Percentiles rank a stretch among this genome's conserved stretches.
Evolutionary conservation across 2,888 invertebrate species (phyloP).

Genomic region (Ethmia dodecea): DNA sequence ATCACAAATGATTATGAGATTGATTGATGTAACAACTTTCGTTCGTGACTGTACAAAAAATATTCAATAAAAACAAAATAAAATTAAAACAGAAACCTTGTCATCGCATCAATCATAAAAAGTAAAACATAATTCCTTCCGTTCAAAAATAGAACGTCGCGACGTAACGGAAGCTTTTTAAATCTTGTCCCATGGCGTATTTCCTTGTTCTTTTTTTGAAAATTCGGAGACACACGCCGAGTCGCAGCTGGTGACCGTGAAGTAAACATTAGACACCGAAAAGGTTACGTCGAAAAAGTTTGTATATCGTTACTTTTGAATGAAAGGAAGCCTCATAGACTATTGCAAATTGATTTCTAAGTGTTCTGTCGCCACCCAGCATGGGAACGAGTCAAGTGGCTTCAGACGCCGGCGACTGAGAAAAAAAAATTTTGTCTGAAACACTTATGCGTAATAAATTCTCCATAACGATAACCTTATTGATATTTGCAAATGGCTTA

Average conservation of each 20-base stretch:
- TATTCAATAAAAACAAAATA: no score
- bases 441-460: conserved; percentile 56
- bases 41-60: no score
- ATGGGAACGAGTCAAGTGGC: conserved; percentile 60
- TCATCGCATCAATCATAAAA: conserved; percentile 20
- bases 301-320: conserved; percentile 24
- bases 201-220: conserved; percentile 39
- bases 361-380: conserved; percentile 74
- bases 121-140: conserved; percentile 23
- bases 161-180: conserved; percentile 43
- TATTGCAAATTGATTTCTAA: conserved; percentile 67
- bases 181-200: conserved; percentile 26
- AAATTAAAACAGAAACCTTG: conserved; percentile 9
- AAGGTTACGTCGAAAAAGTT: conserved; percentile 34
- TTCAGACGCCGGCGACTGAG: conserved; percentile 40
- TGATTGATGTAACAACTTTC: no score
- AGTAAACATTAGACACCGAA: conserved; percentile 18
- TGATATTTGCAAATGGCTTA: conserved; percentile 8
- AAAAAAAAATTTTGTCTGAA: conserved; percentile 37
- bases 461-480: conserved; percentile 30
- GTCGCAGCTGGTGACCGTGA: conserved; percentile 47
- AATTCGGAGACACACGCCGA: conserved; percentile 47
- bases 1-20: no score
- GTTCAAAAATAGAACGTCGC: conserved; percentile 21
- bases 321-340: conserved; percentile 66